Conservation (phyloP, 2,797 vertebrate species). For the Falco concolor region DNA sequence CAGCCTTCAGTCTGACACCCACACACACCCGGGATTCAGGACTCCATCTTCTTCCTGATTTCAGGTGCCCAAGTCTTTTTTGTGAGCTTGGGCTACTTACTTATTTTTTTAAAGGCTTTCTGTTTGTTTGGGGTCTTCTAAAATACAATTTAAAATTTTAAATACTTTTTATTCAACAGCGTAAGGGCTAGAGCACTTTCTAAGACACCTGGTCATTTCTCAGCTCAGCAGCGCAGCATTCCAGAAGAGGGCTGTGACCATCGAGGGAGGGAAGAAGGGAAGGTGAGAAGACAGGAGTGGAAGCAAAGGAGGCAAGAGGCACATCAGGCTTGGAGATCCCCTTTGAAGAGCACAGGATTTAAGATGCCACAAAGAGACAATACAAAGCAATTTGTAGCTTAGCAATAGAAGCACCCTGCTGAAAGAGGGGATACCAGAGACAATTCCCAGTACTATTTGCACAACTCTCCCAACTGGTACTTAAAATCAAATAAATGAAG, state of each 20-base stretch:
- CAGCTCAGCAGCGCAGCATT: neutral
- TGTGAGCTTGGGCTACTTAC: neutral
- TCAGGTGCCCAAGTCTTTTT: neutral
- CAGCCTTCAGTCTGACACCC: neutral
- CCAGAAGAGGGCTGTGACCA: neutral
- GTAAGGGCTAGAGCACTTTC: neutral
- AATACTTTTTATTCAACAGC: neutral
- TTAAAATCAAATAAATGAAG: neutral
- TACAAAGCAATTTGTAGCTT: neutral
- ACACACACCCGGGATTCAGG: rapidly evolving
- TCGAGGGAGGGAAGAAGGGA: neutral
- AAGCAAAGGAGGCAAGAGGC: neutral
- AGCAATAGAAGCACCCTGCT: neutral
- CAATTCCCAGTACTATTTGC: neutral
- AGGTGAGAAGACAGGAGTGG: rapidly evolving
- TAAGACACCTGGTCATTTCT: rapidly evolving
- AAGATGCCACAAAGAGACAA: neutral
- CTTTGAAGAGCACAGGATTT: neutral
- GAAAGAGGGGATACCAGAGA: neutral
- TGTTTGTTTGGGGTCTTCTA: neutral
- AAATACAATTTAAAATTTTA: neutral
- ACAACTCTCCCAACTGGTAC: neutral
- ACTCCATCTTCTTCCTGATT: neutral
- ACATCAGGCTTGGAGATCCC: neutral
- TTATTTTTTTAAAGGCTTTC: neutral